Evolutionary conservation across 2,113 vertebrate genomes (phyloP).

Genomic region (Pampusana beccarii): DNA sequence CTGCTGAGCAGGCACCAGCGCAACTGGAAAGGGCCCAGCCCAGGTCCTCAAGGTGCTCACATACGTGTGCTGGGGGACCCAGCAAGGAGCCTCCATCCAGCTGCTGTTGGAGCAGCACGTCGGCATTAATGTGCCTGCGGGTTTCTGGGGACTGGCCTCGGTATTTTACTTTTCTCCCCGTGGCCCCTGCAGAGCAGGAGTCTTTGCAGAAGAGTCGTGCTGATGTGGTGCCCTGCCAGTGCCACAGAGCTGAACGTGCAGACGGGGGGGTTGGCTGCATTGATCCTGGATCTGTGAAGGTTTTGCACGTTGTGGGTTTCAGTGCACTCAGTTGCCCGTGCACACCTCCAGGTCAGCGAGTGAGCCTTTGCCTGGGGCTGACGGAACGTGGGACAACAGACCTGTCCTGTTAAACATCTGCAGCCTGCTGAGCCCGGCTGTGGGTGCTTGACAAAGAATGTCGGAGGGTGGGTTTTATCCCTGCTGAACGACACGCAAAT

Average conservation of each 20-base stretch:
- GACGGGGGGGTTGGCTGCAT: neutral
- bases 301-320: neutral
- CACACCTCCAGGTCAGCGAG: fast-evolving
- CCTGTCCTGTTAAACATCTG: neutral
- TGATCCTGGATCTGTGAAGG: neutral
- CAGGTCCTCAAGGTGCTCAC: neutral
- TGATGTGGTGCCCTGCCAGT: fast-evolving
- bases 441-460: neutral
- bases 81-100: fast-evolving
- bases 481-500: fast-evolving
- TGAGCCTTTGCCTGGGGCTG: neutral
- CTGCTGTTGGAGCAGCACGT: fast-evolving
- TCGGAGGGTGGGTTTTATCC: neutral
- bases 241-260: neutral
- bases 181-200: neutral
- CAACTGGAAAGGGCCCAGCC: neutral
- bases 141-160: neutral
- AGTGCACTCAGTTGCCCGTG: neutral
- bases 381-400: neutral
- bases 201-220: neutral
- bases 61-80: fast-evolving
- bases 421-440: neutral
- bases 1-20: neutral
- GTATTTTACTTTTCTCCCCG: neutral
- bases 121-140: fast-evolving